phyloP scores from a whole-genome alignment of 2,797 vertebrate genomes.

The Hybognathus amarus region DNA sequence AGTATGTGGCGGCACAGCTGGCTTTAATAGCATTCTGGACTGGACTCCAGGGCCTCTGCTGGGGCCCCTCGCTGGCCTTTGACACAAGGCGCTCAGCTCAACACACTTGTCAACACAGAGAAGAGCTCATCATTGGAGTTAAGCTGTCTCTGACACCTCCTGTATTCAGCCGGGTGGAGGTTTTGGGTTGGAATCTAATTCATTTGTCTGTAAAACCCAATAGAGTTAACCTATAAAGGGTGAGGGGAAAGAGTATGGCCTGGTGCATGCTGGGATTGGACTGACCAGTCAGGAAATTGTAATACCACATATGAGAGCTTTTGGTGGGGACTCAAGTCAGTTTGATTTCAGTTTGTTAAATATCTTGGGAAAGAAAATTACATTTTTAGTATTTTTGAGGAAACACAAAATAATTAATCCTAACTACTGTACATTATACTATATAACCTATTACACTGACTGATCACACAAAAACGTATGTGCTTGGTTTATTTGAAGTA shows the following conservation, averaged over 20 bases:
- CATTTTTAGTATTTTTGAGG: not conserved
- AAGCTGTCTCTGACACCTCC: slow-evolving; percentile 51
- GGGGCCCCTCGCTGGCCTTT: slow-evolving; percentile 25
- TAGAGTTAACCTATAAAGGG: slow-evolving; percentile 47
- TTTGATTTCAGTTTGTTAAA: not conserved
- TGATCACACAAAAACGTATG: not conserved
- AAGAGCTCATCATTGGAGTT: slow-evolving; percentile 49
- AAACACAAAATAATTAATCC: not conserved
- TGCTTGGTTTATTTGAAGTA: not conserved
- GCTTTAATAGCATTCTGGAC: slow-evolving; percentile 68
- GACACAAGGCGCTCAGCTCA: slow-evolving; percentile 42
- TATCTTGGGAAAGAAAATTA: not conserved
- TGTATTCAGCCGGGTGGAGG: slow-evolving; percentile 45
- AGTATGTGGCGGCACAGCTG: slow-evolving; percentile 68
- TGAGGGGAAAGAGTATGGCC: slow-evolving; percentile 32
- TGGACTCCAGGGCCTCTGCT: slow-evolving; percentile 48
- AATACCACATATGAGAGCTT: not conserved
- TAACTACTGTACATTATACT: not conserved
- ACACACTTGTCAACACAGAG: slow-evolving; percentile 34
- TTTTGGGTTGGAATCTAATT: slow-evolving; percentile 51
- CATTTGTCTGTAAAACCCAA: slow-evolving; percentile 51
- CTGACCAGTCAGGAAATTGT: slow-evolving; percentile 20
- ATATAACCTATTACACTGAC: not conserved
- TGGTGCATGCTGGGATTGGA: slow-evolving; percentile 32
- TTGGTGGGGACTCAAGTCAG: too few relatives aligned